These are phyloP conservation scores for Digitonthophagus gazella DNA, from an alignment of 2,888 invertebrate genomes.

Conservation along the genomic window DNA sequence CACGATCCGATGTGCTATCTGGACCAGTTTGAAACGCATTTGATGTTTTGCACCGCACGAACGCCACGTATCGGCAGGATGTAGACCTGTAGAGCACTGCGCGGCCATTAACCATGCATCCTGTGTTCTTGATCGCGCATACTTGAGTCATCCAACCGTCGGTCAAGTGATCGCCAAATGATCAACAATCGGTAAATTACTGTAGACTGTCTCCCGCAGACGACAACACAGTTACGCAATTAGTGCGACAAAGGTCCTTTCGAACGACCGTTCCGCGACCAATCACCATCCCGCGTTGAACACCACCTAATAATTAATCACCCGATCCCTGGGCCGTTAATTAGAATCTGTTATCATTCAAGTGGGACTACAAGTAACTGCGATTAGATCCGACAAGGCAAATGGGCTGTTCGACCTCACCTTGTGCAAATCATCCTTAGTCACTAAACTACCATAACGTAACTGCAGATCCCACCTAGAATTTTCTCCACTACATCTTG, in stretches of 20 bases:
- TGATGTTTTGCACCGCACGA: neutral
- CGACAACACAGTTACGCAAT: conserved; percentile 19
- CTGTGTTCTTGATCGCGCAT: neutral
- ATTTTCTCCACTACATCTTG: no score
- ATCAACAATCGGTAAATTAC: conserved; percentile 13
- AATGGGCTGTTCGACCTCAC: neutral
- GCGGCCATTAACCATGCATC: neutral
- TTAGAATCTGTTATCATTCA: conserved; percentile 30
- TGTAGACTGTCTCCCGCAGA: conserved; percentile 13
- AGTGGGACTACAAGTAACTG: conserved; percentile 14
- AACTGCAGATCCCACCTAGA: no score
- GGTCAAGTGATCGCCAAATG: conserved; percentile 13
- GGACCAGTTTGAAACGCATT: neutral
- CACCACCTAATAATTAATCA: conserved; percentile 32
- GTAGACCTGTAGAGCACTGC: neutral
- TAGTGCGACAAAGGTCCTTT: conserved; percentile 17
- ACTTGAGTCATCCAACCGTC: neutral
- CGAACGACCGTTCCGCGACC: conserved; percentile 22
- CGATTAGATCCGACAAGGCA: conserved; percentile 11
- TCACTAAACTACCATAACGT: no score
- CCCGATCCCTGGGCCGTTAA: conserved; percentile 28
- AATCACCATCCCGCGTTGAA: conserved; percentile 22
- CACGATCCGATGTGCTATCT: neutral
- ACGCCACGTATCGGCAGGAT: neutral
- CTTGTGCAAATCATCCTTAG: neutral